Conservation (phyloP, 2,888 invertebrate genomes). For the Octonoba sinensis region DNA sequence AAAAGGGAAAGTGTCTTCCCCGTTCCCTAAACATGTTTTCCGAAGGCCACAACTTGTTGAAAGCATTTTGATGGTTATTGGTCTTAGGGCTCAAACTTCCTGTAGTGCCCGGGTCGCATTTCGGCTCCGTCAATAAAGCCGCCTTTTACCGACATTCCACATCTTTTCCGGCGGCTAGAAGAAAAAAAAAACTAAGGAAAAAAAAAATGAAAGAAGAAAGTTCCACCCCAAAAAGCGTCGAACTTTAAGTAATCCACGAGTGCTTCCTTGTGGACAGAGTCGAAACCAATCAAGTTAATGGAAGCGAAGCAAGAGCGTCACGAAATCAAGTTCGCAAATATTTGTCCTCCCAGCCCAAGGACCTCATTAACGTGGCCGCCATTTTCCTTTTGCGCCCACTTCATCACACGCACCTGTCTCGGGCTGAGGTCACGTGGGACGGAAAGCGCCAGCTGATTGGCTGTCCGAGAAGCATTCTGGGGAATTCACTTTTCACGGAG, state of each 20-base stretch:
- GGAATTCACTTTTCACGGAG: conserved; percentile 46
- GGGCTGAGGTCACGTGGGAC: conserved; percentile 55
- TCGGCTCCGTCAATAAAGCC: conserved; percentile 58
- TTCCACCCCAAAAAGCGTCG: conserved; percentile 61
- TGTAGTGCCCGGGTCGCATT: conserved; percentile 52
- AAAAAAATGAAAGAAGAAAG: conserved; percentile 19
- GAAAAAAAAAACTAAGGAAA: conserved; percentile 1
- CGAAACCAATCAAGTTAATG: conserved; percentile 65
- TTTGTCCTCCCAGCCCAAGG: conserved; percentile 63
- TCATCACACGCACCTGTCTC: conserved; percentile 65
- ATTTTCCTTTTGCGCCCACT: conserved; percentile 58
- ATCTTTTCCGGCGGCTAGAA: conserved; percentile 56
- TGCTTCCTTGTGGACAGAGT: conserved; percentile 65
- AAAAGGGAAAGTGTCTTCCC: conserved; percentile 2
- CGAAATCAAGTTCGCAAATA: conserved; percentile 65
- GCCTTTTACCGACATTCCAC: conserved; percentile 56
- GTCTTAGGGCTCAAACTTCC: conserved; percentile 49
- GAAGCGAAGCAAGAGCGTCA: conserved; percentile 63
- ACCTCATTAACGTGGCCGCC: conserved; percentile 64
- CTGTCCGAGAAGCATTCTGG: conserved; percentile 41
- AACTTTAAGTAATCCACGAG: conserved; percentile 65
- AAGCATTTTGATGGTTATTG: conserved; percentile 64
- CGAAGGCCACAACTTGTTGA: conserved; percentile 61
- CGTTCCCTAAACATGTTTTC: conserved; percentile 21
- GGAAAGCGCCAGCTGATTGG: conserved; percentile 42